A percentile compares a stretch with the other conserved stretches of the same genome.
Evolutionary conservation across 1,140 invertebrate species (phyloP).

Genomic region (Hyphantria cunea): DNA sequence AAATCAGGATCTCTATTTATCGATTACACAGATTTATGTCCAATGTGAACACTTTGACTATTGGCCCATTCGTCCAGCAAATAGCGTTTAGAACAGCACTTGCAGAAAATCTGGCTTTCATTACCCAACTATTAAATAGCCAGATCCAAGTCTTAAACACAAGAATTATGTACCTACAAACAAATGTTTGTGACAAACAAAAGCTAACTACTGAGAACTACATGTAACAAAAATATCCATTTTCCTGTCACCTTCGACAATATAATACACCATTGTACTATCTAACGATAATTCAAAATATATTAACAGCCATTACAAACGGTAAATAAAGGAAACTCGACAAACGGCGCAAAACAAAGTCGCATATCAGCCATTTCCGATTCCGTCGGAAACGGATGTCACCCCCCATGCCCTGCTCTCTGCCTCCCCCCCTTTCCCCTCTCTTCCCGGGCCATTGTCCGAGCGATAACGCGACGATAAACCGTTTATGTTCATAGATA

Average conservation of each 20-base stretch:
- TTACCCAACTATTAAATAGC: too few species aligned
- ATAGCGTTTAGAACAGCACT: too few species aligned
- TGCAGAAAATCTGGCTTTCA: too few species aligned
- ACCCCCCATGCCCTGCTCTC: constrained; percentile 1
- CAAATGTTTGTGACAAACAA: too few species aligned
- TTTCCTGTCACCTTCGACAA: constrained; percentile 1
- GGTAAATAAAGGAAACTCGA: constrained; percentile 36
- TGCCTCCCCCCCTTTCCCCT: neutral
- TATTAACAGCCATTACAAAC: constrained; percentile 28
- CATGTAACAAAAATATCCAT: neutral
- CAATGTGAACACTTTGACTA: too few species aligned
- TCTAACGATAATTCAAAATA: constrained; percentile 26
- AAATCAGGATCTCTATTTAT: too few species aligned
- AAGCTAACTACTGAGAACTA: neutral
- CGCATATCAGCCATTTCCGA: constrained; percentile 48
- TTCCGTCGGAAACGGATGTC: constrained; percentile 38
- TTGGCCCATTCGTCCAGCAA: too few species aligned
- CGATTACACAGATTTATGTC: too few species aligned
- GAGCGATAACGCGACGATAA: constrained; percentile 28
- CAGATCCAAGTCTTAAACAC: too few species aligned
- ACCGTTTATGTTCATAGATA: constrained; percentile 34
- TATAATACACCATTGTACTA: neutral
- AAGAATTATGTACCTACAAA: too few species aligned
- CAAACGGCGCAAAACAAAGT: constrained; percentile 47
- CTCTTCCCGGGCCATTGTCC: constrained; percentile 15